Evolutionary conservation across 1,140 invertebrate genomes (phyloP).

Genomic region (Pseudomyrmex cubaensis): DNA sequence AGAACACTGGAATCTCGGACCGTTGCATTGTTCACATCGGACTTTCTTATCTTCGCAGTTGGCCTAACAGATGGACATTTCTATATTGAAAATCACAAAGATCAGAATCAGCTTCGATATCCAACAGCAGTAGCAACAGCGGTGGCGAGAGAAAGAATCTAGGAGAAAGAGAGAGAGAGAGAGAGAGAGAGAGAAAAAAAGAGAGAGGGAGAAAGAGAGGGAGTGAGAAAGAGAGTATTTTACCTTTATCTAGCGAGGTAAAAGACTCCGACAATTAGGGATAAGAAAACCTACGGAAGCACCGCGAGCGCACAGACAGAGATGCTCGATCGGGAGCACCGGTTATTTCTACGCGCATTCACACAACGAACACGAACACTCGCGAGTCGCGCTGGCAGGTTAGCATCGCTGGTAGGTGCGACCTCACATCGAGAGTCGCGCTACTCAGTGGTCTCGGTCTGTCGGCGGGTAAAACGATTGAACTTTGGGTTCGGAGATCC

Average conservation of each 20-base stretch:
- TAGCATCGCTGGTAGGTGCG: neutral
- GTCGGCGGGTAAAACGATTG: neutral
- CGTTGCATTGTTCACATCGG: constrained; percentile 24
- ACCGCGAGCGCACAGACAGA: neutral
- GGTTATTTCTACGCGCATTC: constrained; percentile 5
- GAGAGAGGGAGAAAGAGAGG: neutral
- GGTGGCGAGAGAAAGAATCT: neutral
- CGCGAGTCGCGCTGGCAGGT: constrained; percentile 1
- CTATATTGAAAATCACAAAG: constrained; percentile 33
- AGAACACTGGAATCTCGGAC: neutral
- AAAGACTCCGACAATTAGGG: neutral
- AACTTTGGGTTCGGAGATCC: neutral
- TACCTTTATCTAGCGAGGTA: neutral
- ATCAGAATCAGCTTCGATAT: constrained; percentile 10
- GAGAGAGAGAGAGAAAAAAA: neutral
- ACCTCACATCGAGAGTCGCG: neutral
- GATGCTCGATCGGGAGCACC: neutral
- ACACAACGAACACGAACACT: neutral
- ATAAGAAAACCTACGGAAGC: neutral
- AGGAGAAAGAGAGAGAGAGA: neutral
- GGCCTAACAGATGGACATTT: neutral
- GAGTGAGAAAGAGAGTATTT: neutral
- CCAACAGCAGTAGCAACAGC: neutral
- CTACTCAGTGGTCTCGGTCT: constrained; percentile 25
- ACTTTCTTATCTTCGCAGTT: neutral